A percentile compares a stretch with the other conserved stretches of the same genome.
Conservation (phyloP, 2,797 vertebrate genomes). For the Cuculus canorus region DNA sequence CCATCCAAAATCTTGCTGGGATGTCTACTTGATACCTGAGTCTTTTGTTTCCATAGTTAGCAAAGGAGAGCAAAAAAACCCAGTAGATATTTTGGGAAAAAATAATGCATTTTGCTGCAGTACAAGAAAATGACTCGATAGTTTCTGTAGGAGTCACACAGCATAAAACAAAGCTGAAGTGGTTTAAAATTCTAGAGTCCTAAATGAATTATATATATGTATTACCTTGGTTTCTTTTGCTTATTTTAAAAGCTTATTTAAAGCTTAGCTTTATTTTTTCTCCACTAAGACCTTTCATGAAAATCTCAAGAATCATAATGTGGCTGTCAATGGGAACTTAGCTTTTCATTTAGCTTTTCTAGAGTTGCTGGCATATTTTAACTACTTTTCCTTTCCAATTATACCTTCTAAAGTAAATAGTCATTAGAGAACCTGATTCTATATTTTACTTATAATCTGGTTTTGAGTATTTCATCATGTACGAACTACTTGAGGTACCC, state of each 20-base stretch:
- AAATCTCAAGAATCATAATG: neutral
- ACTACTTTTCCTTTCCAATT: neutral
- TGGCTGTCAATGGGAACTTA: neutral
- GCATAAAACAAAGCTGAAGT: constrained; percentile 9
- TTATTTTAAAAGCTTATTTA: constrained; percentile 4
- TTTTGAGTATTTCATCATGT: neutral
- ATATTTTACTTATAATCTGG: neutral
- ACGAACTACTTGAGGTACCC: neutral
- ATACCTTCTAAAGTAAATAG: neutral
- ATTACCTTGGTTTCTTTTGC: neutral
- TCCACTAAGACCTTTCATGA: neutral
- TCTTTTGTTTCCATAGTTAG: neutral
- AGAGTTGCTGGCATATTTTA: neutral
- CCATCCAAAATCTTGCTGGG: neutral
- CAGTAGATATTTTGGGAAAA: neutral
- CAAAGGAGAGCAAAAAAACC: neutral
- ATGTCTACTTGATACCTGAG: neutral
- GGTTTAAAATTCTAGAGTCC: neutral
- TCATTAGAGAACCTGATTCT: neutral
- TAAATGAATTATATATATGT: neutral
- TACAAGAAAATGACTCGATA: neutral
- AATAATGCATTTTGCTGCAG: neutral
- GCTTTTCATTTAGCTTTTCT: neutral
- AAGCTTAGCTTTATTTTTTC: neutral
- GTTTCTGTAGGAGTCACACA: constrained; percentile 12